phyloP scores from a whole-genome alignment of 1,140 invertebrate genomes.

The Argopecten irradians region DNA sequence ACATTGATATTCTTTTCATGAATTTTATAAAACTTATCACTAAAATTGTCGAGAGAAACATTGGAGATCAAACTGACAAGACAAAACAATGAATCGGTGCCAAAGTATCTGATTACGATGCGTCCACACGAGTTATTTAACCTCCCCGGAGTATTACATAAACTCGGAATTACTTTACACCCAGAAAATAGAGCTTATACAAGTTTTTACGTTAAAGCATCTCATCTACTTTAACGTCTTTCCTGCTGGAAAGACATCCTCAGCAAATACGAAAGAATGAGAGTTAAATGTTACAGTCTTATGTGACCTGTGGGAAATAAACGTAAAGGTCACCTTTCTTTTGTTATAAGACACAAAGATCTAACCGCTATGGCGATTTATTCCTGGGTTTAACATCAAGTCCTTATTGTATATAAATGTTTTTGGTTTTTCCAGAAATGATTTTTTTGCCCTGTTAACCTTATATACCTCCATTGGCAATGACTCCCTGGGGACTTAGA shows the following conservation, averaged over 20 bases:
- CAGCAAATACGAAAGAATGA: background rate
- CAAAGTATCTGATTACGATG: background rate
- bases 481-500: too few relatives aligned
- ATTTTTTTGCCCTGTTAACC: too few relatives aligned
- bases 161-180: background rate
- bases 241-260: background rate
- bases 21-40: background rate
- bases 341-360: background rate
- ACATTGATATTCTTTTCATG: background rate
- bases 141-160: background rate
- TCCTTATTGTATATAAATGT: too few relatives aligned
- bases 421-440: too few relatives aligned
- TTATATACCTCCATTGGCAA: too few relatives aligned
- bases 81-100: background rate
- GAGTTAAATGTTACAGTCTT: background rate
- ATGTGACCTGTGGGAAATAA: background rate
- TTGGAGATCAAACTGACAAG: background rate
- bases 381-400: background rate
- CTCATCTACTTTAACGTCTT: background rate
- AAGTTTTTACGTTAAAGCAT: background rate
- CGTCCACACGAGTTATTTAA: background rate
- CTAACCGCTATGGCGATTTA: background rate
- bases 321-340: background rate
- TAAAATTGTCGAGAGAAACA: background rate
- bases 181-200: background rate